Base-by-base conservation (phyloP, 2,113 vertebrate species). In the Megaptera novaeangliae region DNA sequence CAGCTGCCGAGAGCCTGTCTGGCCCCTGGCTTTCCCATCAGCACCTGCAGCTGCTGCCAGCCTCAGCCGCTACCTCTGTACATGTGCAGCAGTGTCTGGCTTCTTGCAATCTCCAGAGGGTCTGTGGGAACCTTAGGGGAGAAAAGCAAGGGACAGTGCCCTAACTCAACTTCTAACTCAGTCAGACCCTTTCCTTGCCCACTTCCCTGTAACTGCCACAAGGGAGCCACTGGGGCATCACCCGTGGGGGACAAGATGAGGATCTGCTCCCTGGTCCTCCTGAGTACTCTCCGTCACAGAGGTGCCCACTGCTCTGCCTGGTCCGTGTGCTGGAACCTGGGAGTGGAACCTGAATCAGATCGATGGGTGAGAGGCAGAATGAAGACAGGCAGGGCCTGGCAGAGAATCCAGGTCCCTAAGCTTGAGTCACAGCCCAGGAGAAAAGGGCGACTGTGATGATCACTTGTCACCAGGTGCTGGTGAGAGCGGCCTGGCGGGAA, bases 381-480 rank as follows among this genome's bases (percentile, higher is more conserved):
- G 74, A 63, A 77, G 59, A 63, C 52, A 15, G 63, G 64, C 6
- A 31, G 39, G 93, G 49, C 44, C 15, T 44, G 88, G 75, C 1
- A 44, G 92, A 75, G 88, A 63, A 63, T 34, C 72, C 74, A 66
- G 84, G 52, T 57, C 91, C 68, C 10, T 61, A 27, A 66, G 49
- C 5, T 36, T 12, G 63, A 88, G 88, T 64, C 2, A 1, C 44
- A 36, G 39, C 75, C 82, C 18, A 20, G 49, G 75, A 86, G 78
- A 74, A n/a, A 46, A 44, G 61, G 49, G 95, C 18, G 9, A 82
- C 41, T 1, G 4, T 61, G 92, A 15, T 3, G 39, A 44, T 97
- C 94, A 97, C 91, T 97, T 88, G 92, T 88, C 55, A 39, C 55
- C 49, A 39, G 46, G 61, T 82, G 92, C 87, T 75, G 92, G 89